Percentiles rank a stretch among this genome's conserved stretches.
phyloP scores from a whole-genome alignment of 2,113 vertebrate species.

The Holacanthus passer region DNA sequence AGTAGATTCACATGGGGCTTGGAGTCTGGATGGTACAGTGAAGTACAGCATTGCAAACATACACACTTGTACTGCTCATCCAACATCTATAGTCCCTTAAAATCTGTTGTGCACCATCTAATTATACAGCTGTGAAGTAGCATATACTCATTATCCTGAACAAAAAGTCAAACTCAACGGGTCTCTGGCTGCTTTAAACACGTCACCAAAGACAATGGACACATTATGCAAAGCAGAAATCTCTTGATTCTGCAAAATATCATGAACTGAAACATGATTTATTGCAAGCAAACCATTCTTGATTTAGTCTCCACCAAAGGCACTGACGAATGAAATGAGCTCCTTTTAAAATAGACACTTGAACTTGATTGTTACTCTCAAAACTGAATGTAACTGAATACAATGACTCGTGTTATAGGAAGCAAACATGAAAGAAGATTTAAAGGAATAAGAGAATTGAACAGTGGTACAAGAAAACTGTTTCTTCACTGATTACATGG shows the following conservation, averaged over 20 bases:
- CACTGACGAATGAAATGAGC: neutral
- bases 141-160: neutral
- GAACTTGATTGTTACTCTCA: neutral
- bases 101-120: neutral
- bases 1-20: neutral
- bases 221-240: neutral
- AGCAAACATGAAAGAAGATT: constrained; percentile 2
- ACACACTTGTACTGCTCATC: neutral
- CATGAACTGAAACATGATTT: neutral
- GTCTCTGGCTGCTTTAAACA: neutral
- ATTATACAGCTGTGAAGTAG: neutral
- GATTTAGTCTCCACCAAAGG: neutral
- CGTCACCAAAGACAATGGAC: neutral
- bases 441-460: neutral
- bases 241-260: neutral
- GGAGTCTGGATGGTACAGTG: neutral
- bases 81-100: neutral
- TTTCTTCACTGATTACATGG: neutral
- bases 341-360: neutral
- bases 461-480: neutral
- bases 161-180: neutral
- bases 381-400: neutral
- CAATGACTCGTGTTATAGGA: neutral
- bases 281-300: neutral
- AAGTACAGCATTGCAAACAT: neutral